Evolutionary conservation across 2,113 vertebrate species (phyloP).

Genomic region (Ctenomys sociabilis): DNA sequence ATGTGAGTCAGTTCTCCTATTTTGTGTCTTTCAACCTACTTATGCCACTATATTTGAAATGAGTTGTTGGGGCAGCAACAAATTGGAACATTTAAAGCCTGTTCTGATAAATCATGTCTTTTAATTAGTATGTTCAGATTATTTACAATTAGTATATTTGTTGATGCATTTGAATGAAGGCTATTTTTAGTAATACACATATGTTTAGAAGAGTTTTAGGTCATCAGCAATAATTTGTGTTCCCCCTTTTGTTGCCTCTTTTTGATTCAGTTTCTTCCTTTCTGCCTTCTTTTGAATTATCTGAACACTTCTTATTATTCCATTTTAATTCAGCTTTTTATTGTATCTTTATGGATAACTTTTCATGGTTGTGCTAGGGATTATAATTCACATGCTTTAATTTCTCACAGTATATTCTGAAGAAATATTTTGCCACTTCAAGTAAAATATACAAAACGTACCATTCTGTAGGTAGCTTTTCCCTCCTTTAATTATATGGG

Average conservation of each 20-base stretch:
- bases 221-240: not conserved
- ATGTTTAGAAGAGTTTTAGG: not conserved
- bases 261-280: not conserved
- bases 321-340: not conserved
- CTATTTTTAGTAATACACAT: not conserved
- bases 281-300: constrained; percentile 2
- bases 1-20: not conserved
- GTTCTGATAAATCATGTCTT: not conserved
- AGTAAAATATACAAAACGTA: not conserved
- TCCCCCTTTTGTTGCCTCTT: not conserved
- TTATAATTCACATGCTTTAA: not conserved
- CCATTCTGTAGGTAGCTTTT: not conserved
- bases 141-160: not conserved
- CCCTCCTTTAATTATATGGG: not conserved
- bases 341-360: not conserved
- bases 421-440: not conserved
- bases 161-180: not conserved
- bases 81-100: not conserved
- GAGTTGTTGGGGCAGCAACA: not conserved
- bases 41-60: too few relatives aligned
- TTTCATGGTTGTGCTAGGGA: not conserved
- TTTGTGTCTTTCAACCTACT: not conserved
- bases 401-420: not conserved
- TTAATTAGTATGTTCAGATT: not conserved
- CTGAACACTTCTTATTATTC: not conserved